A percentile compares a stretch with the other conserved stretches of the same genome.
Evolutionary conservation across 2,113 vertebrate species (phyloP).

Genomic region (Anarrhichthys ocellatus): DNA sequence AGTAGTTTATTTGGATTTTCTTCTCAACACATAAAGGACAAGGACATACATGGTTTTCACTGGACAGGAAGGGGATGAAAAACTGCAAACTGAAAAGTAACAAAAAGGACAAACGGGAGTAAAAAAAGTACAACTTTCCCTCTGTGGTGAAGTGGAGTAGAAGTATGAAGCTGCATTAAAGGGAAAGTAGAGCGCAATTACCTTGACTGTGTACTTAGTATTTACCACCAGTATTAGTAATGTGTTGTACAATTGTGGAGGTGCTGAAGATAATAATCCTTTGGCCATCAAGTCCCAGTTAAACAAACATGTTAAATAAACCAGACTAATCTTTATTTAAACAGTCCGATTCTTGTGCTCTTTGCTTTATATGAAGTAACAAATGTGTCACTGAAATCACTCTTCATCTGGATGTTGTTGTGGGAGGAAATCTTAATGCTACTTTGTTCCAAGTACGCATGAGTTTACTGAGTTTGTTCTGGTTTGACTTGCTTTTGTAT

Average conservation of each 20-base stretch:
- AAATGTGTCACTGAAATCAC: background rate
- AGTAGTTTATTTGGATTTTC: background rate
- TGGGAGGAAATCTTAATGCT: background rate
- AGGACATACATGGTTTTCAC: background rate
- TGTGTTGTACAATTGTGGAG: too few species aligned
- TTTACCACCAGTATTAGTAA: background rate
- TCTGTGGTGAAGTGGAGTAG: too few species aligned
- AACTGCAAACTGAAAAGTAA: background rate
- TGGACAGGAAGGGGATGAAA: too few species aligned
- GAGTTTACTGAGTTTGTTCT: background rate
- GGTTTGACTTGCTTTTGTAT: background rate
- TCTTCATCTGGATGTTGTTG: background rate
- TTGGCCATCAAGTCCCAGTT: background rate
- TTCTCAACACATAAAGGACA: background rate
- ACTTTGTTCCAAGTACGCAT: background rate
- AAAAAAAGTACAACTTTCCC: background rate
- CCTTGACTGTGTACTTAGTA: background rate
- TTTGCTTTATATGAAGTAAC: background rate
- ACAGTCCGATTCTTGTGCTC: background rate
- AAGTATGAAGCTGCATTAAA: background rate
- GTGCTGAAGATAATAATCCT: background rate
- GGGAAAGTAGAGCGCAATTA: background rate
- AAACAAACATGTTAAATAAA: slow-evolving; percentile 2
- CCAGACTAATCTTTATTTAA: background rate
- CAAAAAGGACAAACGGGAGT: background rate